Evolutionary conservation across 2,888 invertebrate genomes (phyloP).

Genomic region (Philonicus albiceps): DNA sequence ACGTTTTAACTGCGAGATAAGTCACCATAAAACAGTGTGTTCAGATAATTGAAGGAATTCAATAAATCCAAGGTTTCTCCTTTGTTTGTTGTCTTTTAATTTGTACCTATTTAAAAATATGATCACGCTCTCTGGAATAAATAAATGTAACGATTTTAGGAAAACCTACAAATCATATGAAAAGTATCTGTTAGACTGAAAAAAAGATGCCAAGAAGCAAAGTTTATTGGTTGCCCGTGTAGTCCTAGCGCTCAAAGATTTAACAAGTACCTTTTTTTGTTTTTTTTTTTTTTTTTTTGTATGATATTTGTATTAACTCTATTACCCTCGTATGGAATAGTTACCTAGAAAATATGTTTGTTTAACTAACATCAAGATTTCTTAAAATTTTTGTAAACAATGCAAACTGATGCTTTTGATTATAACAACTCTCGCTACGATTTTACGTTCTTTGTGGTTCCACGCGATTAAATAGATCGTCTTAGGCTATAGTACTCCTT

Average conservation of each 20-base stretch:
- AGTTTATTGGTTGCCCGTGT: neutral
- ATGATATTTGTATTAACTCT: neutral
- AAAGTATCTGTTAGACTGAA: too few relatives aligned
- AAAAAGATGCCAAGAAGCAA: neutral
- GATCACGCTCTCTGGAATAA: neutral
- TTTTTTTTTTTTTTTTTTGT: neutral
- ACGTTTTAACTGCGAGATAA: neutral
- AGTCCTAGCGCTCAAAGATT: neutral
- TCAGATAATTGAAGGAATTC: neutral
- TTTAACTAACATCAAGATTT: constrained; percentile 37
- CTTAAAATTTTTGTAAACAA: constrained; percentile 5
- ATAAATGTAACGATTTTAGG: neutral
- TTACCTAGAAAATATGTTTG: constrained; percentile 15
- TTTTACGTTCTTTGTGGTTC: neutral
- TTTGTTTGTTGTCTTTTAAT: neutral
- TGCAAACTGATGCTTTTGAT: neutral
- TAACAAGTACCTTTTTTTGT: constrained; percentile 9
- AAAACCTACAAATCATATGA: neutral
- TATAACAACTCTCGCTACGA: constrained; percentile 8
- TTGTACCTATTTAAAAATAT: neutral
- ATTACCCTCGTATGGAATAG: neutral
- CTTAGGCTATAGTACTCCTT: neutral
- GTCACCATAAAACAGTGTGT: neutral
- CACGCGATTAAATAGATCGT: neutral
- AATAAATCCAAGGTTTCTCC: neutral